Evolutionary conservation across 2,888 invertebrate genomes (phyloP), one percentile per base, ranked within the genome.

Genomic region (Caenorhabditis virilis): DNA sequence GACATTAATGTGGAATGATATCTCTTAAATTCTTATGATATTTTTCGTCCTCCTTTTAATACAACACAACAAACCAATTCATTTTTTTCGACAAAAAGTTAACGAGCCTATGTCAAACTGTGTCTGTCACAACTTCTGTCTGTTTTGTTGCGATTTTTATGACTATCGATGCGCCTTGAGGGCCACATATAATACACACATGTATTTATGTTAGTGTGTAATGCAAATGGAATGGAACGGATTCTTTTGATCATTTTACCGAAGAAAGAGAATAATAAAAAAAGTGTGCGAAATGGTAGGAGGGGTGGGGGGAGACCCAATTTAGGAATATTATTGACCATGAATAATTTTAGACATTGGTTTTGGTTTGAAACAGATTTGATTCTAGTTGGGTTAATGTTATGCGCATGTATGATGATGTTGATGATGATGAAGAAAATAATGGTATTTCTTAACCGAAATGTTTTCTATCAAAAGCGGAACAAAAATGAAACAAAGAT

Each of bases 101-200:
- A 63, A 63, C 63, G 63, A 63, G 63, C 63, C 62, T 45, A 61
- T 61, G 56, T 62, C 62, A 57, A 62, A 61, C 61, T 61, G 61
- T 61, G 59, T 60, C n/a, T n/a, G n/a, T n/a, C n/a, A n/a, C n/a
- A n/a, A n/a, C n/a, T n/a, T n/a, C n/a, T n/a, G 13, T 54, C 51
- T 50, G 36, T 49, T 49, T 49, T 45, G 43, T 45, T 45, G 43
- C 43, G 43, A 45, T 45, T 45, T 45, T 45, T 45, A 45, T 45
- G 23, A 42, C 42, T 23, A 18, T 5, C 15, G 42, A 23, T 23
- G 42, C 23, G 13, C 6, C 30, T 13, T 13, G 6, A 9, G 13
- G 30, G 30, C 30, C 30, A 6, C 30, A 30, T 30, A 6, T 9
- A 30, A 30, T 30, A 30, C 30, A 30, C 6, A n/a, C n/a, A n/a